These are phyloP conservation scores for Acarapis woodi DNA, from an alignment of 1,140 invertebrate species.

Conservation along the genomic window DNA sequence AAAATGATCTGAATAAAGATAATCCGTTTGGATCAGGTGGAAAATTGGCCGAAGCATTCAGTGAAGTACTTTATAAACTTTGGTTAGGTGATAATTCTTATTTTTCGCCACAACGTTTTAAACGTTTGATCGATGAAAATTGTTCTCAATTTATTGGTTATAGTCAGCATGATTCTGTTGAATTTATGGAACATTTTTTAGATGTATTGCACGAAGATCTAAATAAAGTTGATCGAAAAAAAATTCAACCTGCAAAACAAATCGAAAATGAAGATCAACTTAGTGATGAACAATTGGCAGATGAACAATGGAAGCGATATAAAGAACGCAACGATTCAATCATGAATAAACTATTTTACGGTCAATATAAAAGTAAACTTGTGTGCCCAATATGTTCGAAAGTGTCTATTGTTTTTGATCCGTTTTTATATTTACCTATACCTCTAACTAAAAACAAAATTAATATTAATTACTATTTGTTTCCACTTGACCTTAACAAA, in stretches of 20 bases:
- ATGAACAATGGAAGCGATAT: conserved; percentile 16
- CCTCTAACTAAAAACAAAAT: conserved; percentile 18
- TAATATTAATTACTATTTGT: conserved; percentile 16
- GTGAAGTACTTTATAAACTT: conserved; percentile 17
- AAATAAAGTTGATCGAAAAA: conserved; percentile 15
- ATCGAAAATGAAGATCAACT: conserved; percentile 10
- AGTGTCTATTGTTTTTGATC: conserved; percentile 24
- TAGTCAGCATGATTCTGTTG: conserved; percentile 27
- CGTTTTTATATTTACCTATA: conserved; percentile 20
- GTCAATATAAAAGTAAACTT: conserved; percentile 23
- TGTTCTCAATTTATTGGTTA: conserved; percentile 23
- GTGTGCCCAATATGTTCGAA: conserved; percentile 22
- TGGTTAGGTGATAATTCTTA: conserved; percentile 19
- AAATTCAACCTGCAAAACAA: conserved; percentile 11
- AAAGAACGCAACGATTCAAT: conserved; percentile 17
- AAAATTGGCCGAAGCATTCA: conserved; percentile 20
- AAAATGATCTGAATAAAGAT: conserved; percentile 17
- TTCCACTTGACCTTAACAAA: conserved; percentile 17
- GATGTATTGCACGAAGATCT: conserved; percentile 25
- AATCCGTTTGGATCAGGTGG: conserved; percentile 20
- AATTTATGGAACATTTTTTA: conserved; percentile 25
- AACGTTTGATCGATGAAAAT: conserved; percentile 22
- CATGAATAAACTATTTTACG: conserved; percentile 18
- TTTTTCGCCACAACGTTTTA: conserved; percentile 19
- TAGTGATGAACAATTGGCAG: conserved; percentile 12